A percentile compares a stretch with the other conserved stretches of the same genome.
Evolutionary conservation across 1,140 invertebrate species (phyloP).

Genomic region (Drosophila ercepeae): DNA sequence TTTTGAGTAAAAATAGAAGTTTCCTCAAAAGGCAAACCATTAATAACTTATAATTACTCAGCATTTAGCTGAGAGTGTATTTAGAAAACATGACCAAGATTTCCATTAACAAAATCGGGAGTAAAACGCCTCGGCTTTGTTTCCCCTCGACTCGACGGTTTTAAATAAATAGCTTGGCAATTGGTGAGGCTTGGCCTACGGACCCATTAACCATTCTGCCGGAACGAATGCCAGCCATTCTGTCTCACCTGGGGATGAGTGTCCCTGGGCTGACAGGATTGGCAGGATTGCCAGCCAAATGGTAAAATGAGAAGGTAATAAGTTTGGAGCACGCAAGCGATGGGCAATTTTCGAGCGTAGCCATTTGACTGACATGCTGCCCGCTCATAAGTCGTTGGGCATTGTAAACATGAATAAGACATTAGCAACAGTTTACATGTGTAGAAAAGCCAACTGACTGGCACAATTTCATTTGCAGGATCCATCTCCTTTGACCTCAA

Average conservation of each 20-base stretch:
- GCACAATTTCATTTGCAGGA: slow-evolving; percentile 45
- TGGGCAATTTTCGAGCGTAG: slow-evolving; percentile 38
- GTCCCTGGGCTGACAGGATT: not conserved
- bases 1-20: slow-evolving; percentile 4
- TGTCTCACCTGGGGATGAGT: slow-evolving; percentile 14
- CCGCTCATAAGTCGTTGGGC: slow-evolving; percentile 45
- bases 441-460: slow-evolving; percentile 47
- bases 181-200: slow-evolving; percentile 39
- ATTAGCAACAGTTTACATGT: slow-evolving; percentile 75
- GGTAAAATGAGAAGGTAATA: slow-evolving; percentile 44
- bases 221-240: not conserved
- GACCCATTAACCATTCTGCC: slow-evolving; percentile 23
- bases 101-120: slow-evolving; percentile 41
- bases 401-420: slow-evolving; percentile 80
- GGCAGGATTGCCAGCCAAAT: not conserved
- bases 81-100: slow-evolving; percentile 1
- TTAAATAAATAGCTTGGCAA: slow-evolving; percentile 51
- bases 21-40: slow-evolving; percentile 4
- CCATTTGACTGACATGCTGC: slow-evolving; percentile 32
- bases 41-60: slow-evolving; percentile 37
- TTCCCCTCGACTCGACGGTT: slow-evolving; percentile 15
- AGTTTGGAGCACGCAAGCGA: slow-evolving; percentile 74
- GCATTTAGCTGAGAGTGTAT: slow-evolving; percentile 12
- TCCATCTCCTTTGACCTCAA: slow-evolving; percentile 23
- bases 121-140: slow-evolving; percentile 18